Conservation (phyloP, 2,113 vertebrate species). For the Emydura subglobosa region DNA sequence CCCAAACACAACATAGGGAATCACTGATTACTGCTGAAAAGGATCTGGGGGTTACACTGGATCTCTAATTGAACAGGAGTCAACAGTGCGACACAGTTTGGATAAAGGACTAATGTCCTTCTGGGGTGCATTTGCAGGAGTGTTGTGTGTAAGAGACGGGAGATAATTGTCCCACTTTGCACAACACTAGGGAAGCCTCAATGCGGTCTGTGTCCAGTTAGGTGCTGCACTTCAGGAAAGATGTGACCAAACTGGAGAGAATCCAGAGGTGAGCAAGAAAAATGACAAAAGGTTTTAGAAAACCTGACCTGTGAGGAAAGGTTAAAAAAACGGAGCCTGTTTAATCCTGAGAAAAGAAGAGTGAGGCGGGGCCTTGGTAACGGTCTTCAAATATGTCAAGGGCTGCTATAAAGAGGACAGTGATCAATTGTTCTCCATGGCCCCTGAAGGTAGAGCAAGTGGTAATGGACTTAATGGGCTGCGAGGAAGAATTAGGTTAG, state of each 20-base stretch:
- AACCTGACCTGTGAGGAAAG: background rate
- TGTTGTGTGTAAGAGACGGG: too few species aligned
- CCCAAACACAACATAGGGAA: too few species aligned
- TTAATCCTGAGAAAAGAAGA: background rate
- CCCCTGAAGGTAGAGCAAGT: background rate
- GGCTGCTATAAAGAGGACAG: background rate
- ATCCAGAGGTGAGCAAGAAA: background rate
- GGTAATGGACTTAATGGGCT: background rate
- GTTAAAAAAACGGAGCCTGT: background rate
- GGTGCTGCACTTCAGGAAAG: background rate
- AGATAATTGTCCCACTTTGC: too few species aligned
- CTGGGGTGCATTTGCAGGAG: too few species aligned
- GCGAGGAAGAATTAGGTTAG: background rate
- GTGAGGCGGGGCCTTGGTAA: background rate
- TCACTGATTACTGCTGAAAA: too few species aligned
- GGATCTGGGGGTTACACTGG: too few species aligned
- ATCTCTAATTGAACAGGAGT: too few species aligned
- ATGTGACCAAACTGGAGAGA: background rate
- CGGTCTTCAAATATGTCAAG: background rate
- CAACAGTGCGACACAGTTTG: too few species aligned
- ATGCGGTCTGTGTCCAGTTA: too few species aligned
- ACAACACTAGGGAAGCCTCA: too few species aligned
- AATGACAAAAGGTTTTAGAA: background rate
- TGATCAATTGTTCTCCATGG: background rate
- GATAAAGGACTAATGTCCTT: too few species aligned